Conservation (phyloP, 1,140 invertebrate genomes). For the Steinernema khuongi region DNA sequence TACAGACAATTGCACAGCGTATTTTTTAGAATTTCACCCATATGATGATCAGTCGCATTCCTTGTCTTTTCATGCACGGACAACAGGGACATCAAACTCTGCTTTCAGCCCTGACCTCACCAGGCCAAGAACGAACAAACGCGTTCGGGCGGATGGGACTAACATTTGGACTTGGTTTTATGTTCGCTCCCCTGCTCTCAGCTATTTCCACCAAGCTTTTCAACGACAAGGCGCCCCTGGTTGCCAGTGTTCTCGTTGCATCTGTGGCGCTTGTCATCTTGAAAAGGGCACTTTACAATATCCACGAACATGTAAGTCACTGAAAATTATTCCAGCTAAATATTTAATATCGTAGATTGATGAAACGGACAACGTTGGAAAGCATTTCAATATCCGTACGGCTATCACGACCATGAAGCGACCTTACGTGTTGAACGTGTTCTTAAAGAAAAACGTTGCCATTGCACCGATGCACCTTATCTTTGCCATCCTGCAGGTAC, state of each 20-base stretch:
- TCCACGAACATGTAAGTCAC: constrained; percentile 27
- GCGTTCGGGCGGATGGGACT: constrained; percentile 39
- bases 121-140: constrained; percentile 35
- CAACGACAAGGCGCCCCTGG: constrained; percentile 27
- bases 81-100: constrained; percentile 39
- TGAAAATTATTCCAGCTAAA: not conserved
- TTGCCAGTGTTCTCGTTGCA: constrained; percentile 23
- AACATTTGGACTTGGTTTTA: constrained; percentile 38
- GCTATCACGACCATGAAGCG: constrained; percentile 22
- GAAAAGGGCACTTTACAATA: not conserved
- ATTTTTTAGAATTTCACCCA: constrained; percentile 29
- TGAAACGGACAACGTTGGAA: constrained; percentile 11
- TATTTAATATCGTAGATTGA: constrained; percentile 13
- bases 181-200: constrained; percentile 35
- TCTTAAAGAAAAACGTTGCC: constrained; percentile 31
- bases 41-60: constrained; percentile 25
- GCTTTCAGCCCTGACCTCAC: constrained; percentile 30
- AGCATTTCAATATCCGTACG: constrained; percentile 25
- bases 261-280: constrained; percentile 22
- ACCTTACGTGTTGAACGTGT: constrained; percentile 27
- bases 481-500: constrained; percentile 32
- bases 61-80: constrained; percentile 34
- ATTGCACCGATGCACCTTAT: constrained; percentile 26
- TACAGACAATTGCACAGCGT: not conserved
- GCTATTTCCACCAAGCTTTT: constrained; percentile 25